Conservation (phyloP, 2,888 invertebrate species). For the Philonicus albiceps region DNA sequence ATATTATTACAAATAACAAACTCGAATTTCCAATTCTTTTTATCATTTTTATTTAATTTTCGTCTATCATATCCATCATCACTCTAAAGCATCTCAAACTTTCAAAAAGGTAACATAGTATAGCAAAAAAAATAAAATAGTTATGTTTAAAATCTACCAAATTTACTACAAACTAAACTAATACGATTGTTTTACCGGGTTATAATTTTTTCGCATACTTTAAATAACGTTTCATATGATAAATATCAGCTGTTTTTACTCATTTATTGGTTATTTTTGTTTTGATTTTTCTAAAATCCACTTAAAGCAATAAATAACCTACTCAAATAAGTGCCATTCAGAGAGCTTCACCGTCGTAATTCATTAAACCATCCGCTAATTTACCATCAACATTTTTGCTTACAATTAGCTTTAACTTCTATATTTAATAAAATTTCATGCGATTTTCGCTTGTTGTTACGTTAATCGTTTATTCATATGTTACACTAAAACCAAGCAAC, state of each 20-base stretch:
- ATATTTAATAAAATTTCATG: background rate
- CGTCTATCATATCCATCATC: background rate
- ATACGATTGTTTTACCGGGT: background rate
- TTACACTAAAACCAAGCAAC: slow-evolving; percentile 31
- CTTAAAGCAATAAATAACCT: background rate
- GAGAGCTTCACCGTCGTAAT: background rate
- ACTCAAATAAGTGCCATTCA: background rate
- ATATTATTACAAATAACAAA: no score
- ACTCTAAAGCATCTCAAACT: background rate
- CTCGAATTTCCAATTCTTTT: no score
- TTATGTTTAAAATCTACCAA: background rate
- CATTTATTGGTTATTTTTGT: background rate
- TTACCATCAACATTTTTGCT: background rate
- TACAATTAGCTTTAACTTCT: background rate
- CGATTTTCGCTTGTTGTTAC: background rate
- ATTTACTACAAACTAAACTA: background rate
- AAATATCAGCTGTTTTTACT: background rate
- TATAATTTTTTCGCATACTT: background rate
- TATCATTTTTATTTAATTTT: background rate
- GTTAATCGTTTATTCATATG: background rate
- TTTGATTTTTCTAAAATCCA: background rate
- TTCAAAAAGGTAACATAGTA: background rate
- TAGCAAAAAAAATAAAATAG: background rate
- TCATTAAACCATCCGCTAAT: background rate
- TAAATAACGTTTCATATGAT: background rate